Evolutionary conservation across 2,888 invertebrate species (phyloP).

Genomic region (Polyommatus iphigenia): DNA sequence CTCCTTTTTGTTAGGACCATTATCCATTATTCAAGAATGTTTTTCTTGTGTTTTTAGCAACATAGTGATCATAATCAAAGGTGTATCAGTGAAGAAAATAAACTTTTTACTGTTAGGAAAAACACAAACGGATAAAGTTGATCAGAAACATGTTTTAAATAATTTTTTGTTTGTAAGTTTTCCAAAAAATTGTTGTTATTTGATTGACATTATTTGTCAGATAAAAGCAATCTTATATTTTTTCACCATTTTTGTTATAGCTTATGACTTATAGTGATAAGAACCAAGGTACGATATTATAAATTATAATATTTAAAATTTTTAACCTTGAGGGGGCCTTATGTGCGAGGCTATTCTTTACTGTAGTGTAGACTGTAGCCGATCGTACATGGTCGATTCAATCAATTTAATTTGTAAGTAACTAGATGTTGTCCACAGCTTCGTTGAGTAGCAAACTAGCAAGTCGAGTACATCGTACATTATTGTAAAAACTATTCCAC

Average conservation of each 20-base stretch:
- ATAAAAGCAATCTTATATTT: background rate
- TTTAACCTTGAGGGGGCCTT: too few relatives aligned
- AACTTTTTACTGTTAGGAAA: background rate
- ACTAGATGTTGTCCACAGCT: background rate
- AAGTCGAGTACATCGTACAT: background rate
- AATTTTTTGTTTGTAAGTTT: constrained; percentile 10
- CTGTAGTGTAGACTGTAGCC: too few relatives aligned
- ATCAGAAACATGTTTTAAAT: constrained; percentile 6
- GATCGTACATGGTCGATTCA: background rate
- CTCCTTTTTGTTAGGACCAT: constrained; percentile 75
- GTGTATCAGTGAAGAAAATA: background rate
- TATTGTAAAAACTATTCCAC: background rate
- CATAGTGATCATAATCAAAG: constrained; percentile 57
- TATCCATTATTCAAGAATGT: constrained; percentile 65
- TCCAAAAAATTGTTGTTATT: background rate
- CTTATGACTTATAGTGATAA: background rate
- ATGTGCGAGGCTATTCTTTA: too few relatives aligned
- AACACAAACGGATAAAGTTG: background rate
- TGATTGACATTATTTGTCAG: constrained; percentile 2
- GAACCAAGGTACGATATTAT: background rate
- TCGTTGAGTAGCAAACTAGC: background rate
- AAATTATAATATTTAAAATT: too few relatives aligned
- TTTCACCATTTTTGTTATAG: background rate
- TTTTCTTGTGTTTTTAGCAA: constrained; percentile 50
- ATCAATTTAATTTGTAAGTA: background rate